Evolutionary conservation across 2,888 invertebrate genomes (phyloP).

Genomic region (Chloroclysta siterata): DNA sequence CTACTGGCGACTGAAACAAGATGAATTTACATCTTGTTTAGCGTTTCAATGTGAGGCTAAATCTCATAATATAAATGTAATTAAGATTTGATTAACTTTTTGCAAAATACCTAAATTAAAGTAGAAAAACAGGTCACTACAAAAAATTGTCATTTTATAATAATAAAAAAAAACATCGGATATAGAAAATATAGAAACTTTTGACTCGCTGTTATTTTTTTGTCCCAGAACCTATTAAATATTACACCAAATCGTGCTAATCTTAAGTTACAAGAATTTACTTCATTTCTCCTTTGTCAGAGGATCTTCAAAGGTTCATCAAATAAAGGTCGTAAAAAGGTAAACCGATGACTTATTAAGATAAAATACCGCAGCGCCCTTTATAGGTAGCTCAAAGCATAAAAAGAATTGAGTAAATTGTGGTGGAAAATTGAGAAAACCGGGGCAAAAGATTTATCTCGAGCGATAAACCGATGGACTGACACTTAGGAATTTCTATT

Average conservation of each 20-base stretch:
- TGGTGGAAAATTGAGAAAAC: constrained; percentile 50
- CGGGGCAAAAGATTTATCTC: constrained; percentile 50
- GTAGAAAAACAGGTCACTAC: no score
- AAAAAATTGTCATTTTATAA: no score
- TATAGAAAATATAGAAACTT: no score
- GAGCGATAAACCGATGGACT: constrained; percentile 45
- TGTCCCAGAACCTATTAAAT: neutral
- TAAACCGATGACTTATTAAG: constrained; percentile 27
- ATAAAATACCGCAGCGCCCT: constrained; percentile 20
- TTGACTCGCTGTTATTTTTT: no score
- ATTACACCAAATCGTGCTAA: constrained; percentile 2
- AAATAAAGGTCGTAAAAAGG: constrained; percentile 22
- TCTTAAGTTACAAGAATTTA: constrained; percentile 1
- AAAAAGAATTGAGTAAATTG: constrained; percentile 46
- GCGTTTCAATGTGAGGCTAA: no score
- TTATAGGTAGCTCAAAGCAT: constrained; percentile 26
- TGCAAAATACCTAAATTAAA: no score
- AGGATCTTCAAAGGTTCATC: constrained; percentile 15
- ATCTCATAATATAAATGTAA: no score
- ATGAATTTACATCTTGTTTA: no score
- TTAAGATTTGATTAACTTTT: no score
- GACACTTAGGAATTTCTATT: constrained; percentile 20
- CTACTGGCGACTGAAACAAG: no score
- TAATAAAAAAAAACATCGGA: no score
- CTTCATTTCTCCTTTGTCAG: constrained; percentile 9